Evolutionary conservation across 2,888 invertebrate species (phyloP), one percentile per base, ranked within the genome.

Genomic region (Meandrusa payeni): DNA sequence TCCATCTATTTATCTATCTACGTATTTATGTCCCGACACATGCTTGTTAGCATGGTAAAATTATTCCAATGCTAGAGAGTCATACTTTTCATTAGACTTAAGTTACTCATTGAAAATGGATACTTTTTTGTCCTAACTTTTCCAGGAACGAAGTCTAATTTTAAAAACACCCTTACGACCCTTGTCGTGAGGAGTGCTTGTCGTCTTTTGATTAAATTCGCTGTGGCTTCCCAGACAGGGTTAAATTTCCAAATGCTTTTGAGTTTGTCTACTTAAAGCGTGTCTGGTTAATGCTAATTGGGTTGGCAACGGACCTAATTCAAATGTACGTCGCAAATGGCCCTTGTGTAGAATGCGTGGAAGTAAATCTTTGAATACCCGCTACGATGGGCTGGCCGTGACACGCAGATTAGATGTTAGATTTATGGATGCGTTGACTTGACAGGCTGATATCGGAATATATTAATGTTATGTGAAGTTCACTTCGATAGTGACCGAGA

Each of bases 381-480:
- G 46, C 44, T 56, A 66, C 62, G 65, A 61, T 69, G 59, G 67
- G 50, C 67, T 71, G 71, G 53, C 60, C 61, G 68, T 76, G 80
- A 79, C 80, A 71, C 71, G 61, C 61, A 58, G 61, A 61, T 61
- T 68, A 71, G 69, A 79, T 60, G 57, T 52, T 64, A 69, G 72
- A 81, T 80, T 81, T 79, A 82, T 79, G 55, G 74, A 64, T 55
- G 61, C 63, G 70, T 78, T 75, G 72, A 79, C 76, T 79, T 64
- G 73, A 69, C 76, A 67, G 36, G 31, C 33, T 62, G 63, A 51
- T 69, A 70, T 70, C 65, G 63, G 5, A 31, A 32, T 40, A 11
- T 32, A 26, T 31, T 31, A 23, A 10, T 10, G 19, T 4, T 15
- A 15, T 15, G 15, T 15, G 4, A 15, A 15, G 4, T 15, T 15